These are phyloP conservation scores for Sarcophilus harrisii DNA, from an alignment of 2,797 vertebrate genomes.

Conservation along the genomic window DNA sequence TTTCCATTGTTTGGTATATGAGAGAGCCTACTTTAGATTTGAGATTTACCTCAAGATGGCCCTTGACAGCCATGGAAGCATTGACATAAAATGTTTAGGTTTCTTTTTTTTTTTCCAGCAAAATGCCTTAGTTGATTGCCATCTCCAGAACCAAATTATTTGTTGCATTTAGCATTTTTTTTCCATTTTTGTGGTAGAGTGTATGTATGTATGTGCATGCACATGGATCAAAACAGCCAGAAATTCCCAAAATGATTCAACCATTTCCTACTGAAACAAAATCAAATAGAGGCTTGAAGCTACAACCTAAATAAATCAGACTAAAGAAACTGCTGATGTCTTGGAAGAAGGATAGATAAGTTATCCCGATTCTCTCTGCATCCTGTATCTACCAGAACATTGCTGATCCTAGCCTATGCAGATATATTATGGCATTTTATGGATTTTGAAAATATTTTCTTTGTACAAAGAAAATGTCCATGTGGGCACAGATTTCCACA, in stretches of 20 bases:
- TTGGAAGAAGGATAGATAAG: conserved; percentile 26
- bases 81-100: background rate
- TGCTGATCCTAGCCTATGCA: conserved; percentile 8
- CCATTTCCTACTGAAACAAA: background rate
- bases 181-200: conserved; percentile 28
- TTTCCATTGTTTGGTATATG: conserved; percentile 17
- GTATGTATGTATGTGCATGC: background rate
- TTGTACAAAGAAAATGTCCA: conserved; percentile 35
- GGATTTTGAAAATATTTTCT: conserved; percentile 49
- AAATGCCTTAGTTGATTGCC: background rate
- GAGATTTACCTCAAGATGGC: background rate
- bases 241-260: background rate
- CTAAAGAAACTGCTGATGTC: background rate
- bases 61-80: background rate
- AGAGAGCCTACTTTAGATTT: conserved; percentile 13
- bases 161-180: background rate
- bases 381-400: conserved; percentile 26
- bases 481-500: conserved; percentile 55
- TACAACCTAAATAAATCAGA: conserved; percentile 18
- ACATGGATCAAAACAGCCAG: conserved; percentile 24
- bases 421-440: conserved; percentile 44
- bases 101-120: conserved; percentile 11
- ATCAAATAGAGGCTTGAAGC: background rate
- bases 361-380: conserved; percentile 17
- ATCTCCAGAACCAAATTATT: conserved; percentile 30